phyloP scores from a whole-genome alignment of 2,797 vertebrate genomes.

The Zalophus californianus region DNA sequence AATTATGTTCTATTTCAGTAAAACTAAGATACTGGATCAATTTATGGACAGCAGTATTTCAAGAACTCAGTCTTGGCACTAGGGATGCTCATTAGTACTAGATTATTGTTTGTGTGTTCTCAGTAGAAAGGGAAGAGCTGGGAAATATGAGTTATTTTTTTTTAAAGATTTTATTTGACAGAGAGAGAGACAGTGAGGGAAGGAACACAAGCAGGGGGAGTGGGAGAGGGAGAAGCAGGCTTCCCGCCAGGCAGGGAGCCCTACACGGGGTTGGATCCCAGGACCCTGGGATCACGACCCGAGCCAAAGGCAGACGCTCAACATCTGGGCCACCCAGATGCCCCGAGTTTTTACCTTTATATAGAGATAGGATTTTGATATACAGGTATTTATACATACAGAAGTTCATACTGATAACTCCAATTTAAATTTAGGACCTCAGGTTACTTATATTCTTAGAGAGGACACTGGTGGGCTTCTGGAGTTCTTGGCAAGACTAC shows the following conservation, averaged over 20 bases:
- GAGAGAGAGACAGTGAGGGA: too few species aligned
- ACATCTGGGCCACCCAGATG: too few species aligned
- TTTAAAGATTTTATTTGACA: too few species aligned
- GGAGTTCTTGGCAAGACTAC: background rate
- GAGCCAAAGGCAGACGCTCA: too few species aligned
- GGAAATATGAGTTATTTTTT: background rate
- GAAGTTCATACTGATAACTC: background rate
- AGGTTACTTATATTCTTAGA: background rate
- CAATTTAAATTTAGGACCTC: background rate
- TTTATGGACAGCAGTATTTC: background rate
- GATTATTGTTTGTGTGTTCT: background rate
- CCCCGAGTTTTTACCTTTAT: background rate
- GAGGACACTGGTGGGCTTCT: background rate
- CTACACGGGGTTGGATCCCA: too few species aligned
- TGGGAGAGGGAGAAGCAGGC: too few species aligned
- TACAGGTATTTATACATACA: background rate
- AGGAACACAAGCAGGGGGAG: too few species aligned
- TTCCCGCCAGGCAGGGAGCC: too few species aligned
- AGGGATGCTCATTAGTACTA: background rate
- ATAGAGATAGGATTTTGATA: background rate
- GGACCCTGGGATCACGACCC: too few species aligned
- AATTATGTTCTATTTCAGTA: background rate
- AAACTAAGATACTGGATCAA: background rate
- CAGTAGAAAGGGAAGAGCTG: background rate
- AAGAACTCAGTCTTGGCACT: background rate